Conservation (phyloP, 2,888 invertebrate genomes). For the Orchestes rusci region DNA sequence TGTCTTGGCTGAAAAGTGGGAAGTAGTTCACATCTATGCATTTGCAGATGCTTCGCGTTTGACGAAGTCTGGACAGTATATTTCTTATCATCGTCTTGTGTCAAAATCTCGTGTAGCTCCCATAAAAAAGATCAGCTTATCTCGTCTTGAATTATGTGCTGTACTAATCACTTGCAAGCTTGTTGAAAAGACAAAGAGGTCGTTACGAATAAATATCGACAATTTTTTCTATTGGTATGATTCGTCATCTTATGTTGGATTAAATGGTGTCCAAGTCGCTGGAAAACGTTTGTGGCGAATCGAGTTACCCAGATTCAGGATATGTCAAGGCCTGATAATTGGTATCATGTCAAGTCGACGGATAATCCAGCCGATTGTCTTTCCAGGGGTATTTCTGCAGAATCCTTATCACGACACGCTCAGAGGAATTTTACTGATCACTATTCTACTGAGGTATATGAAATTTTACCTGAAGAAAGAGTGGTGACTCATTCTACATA, state of each 20-base stretch:
- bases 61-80: neutral
- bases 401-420: too few relatives aligned
- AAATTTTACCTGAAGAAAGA: too few relatives aligned
- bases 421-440: too few relatives aligned
- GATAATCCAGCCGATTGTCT: constrained; percentile 3
- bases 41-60: constrained; percentile 8
- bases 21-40: constrained; percentile 4
- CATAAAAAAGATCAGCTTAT: constrained; percentile 1
- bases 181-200: neutral
- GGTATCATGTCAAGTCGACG: neutral
- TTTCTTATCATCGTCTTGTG: constrained; percentile 1
- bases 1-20: constrained; percentile 1
- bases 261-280: neutral
- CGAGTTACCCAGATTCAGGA: neutral
- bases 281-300: constrained; percentile 1
- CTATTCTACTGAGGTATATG: too few relatives aligned
- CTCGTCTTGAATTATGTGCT: constrained; percentile 1
- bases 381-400: neutral
- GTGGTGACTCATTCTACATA: too few relatives aligned
- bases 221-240: neutral
- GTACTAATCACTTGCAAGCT: neutral
- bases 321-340: neutral
- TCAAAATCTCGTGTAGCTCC: constrained; percentile 4
- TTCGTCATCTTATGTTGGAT: constrained; percentile 2
- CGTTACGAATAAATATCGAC: neutral